Evolutionary conservation across 2,888 invertebrate genomes (phyloP).

Genomic region (Peribatodes rhomboidaria): DNA sequence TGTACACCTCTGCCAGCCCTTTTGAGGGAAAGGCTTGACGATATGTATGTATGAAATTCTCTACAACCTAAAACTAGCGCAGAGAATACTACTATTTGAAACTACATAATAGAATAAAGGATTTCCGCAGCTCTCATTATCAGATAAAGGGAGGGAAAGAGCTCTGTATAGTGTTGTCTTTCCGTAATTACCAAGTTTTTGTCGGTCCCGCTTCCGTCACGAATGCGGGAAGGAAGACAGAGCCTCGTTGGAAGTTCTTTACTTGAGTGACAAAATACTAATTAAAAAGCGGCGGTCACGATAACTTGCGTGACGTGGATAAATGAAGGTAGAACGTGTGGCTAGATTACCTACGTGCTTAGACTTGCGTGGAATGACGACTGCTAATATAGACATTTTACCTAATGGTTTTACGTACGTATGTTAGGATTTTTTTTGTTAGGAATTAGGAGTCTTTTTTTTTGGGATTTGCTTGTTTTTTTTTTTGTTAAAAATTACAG

Average conservation of each 20-base stretch:
- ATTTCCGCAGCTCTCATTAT: constrained; percentile 22
- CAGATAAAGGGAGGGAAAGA: constrained; percentile 41
- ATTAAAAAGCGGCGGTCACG: constrained; percentile 49
- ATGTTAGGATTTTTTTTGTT: too few species aligned
- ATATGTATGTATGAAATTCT: too few species aligned
- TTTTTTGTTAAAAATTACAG: too few species aligned
- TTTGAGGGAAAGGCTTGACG: too few species aligned
- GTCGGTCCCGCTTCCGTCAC: constrained; percentile 50
- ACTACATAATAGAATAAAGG: constrained; percentile 20
- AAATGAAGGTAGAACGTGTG: constrained; percentile 37
- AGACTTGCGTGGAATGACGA: neutral
- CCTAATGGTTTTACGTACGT: too few species aligned
- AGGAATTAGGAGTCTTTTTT: too few species aligned
- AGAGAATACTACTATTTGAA: neutral
- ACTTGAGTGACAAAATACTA: constrained; percentile 50
- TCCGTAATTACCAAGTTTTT: constrained; percentile 61
- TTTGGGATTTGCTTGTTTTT: too few species aligned
- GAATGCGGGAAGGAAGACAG: constrained; percentile 51
- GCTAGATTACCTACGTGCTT: constrained; percentile 17
- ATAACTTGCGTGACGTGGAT: constrained; percentile 44
- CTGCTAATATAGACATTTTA: neutral
- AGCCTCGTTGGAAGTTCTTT: constrained; percentile 55
- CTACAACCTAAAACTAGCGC: too few species aligned
- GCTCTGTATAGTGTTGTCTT: constrained; percentile 35
- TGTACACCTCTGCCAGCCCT: too few species aligned